Evolutionary conservation across 2,888 invertebrate genomes (phyloP).

Genomic region (Chrysodeixis includens): DNA sequence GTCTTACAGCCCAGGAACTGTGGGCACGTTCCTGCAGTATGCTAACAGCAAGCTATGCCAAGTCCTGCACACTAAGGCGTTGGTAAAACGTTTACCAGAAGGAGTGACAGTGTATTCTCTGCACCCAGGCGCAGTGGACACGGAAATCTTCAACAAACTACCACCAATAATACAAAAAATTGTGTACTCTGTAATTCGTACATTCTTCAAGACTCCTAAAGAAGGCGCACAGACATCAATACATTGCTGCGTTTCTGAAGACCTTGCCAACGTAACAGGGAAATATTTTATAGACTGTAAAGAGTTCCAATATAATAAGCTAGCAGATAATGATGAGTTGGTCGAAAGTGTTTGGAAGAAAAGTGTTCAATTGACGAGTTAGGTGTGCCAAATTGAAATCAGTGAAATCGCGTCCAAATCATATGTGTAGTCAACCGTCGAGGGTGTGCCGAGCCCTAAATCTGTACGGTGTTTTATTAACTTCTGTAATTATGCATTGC

Average conservation of each 20-base stretch:
- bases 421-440: too few species aligned
- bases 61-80: constrained; percentile 79
- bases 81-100: constrained; percentile 74
- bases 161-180: constrained; percentile 81
- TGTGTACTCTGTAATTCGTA: constrained; percentile 87
- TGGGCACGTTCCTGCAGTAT: constrained; percentile 81
- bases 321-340: constrained; percentile 90
- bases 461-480: too few species aligned
- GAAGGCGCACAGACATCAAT: constrained; percentile 95
- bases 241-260: constrained; percentile 92
- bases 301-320: constrained; percentile 85
- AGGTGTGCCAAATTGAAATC: background rate
- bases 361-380: constrained; percentile 63
- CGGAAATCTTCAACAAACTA: constrained; percentile 92
- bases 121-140: constrained; percentile 95
- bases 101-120: constrained; percentile 94
- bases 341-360: constrained; percentile 94
- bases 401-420: too few species aligned
- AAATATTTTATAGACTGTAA: constrained; percentile 94
- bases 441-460: too few species aligned
- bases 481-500: too few species aligned
- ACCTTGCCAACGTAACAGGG: constrained; percentile 91
- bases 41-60: constrained; percentile 80
- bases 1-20: constrained; percentile 44
- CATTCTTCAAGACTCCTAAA: constrained; percentile 91